phyloP scores from a whole-genome alignment of 2,888 invertebrate genomes.

The Drosophila nigritarsus region DNA sequence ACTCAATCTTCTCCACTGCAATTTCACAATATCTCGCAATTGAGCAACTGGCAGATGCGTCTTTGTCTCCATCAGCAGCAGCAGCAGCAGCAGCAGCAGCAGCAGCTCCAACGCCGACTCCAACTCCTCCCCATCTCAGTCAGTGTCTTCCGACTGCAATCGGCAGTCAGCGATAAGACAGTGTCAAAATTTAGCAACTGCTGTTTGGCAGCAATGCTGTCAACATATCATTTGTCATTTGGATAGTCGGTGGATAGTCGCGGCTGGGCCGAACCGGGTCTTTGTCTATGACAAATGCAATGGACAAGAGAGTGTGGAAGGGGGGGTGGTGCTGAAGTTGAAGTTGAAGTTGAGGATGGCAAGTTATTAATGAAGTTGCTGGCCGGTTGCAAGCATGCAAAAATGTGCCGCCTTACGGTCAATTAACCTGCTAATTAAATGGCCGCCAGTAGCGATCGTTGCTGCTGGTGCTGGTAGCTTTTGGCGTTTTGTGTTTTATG shows the following conservation, averaged over 20 bases:
- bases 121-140: not conserved
- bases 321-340: constrained; percentile 2
- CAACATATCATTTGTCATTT: constrained; percentile 78
- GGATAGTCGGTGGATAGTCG: constrained; percentile 52
- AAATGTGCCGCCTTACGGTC: constrained; percentile 65
- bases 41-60: constrained; percentile 40
- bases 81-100: not conserved
- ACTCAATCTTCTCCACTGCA: constrained; percentile 6
- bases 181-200: constrained; percentile 79
- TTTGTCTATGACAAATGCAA: constrained; percentile 71
- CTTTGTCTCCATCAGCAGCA: constrained; percentile 4
- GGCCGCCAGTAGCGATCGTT: constrained; percentile 55
- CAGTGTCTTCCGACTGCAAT: constrained; percentile 21
- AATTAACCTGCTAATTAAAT: constrained; percentile 77
- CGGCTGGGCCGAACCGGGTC: constrained; percentile 43
- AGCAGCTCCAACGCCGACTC: not conserved
- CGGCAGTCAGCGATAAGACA: constrained; percentile 65
- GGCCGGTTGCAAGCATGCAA: constrained; percentile 41
- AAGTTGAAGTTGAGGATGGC: constrained; percentile 24
- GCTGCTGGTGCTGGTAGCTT: constrained; percentile 62
- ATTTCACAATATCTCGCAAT: constrained; percentile 53
- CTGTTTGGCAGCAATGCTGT: constrained; percentile 62
- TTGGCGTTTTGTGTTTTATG: constrained; percentile 67
- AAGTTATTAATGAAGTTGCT: constrained; percentile 77
- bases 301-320: not conserved